These are phyloP conservation scores for Dendropsophus ebraccatus DNA, from an alignment of 2,113 vertebrate genomes.

Conservation along the genomic window DNA sequence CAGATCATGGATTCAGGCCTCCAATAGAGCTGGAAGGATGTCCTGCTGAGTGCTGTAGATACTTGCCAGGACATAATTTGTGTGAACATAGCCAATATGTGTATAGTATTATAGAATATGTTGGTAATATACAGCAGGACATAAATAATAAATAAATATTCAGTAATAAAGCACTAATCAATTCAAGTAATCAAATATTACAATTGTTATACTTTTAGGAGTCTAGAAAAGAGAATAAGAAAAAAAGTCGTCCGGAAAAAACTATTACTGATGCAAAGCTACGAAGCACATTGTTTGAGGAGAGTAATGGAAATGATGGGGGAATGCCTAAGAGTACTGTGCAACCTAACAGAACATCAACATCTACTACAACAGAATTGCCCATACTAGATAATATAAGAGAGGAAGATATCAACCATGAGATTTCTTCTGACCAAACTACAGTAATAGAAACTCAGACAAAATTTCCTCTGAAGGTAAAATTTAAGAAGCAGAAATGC, in stretches of 20 bases:
- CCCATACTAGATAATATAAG: neutral
- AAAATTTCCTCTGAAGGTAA: neutral
- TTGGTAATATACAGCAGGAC: no score
- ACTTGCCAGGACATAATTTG: no score
- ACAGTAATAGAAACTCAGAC: neutral
- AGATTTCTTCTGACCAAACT: neutral
- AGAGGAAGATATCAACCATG: neutral
- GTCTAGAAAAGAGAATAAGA: slow-evolving; percentile 37
- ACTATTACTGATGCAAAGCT: neutral
- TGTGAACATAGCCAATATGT: no score
- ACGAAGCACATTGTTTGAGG: neutral
- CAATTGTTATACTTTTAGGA: slow-evolving; percentile 23
- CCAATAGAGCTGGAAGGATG: no score
- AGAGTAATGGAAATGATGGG: neutral
- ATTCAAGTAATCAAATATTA: no score
- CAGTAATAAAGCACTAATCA: no score
- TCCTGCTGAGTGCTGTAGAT: no score
- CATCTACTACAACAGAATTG: neutral
- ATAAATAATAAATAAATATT: neutral
- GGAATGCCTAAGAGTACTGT: neutral
- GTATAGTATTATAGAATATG: no score
- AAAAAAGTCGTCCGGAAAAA: slow-evolving; percentile 27
- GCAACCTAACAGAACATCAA: neutral
- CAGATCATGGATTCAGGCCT: no score
- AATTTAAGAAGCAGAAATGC: neutral